Conservation (phyloP, 2,113 vertebrate genomes). For the Lynx canadensis region DNA sequence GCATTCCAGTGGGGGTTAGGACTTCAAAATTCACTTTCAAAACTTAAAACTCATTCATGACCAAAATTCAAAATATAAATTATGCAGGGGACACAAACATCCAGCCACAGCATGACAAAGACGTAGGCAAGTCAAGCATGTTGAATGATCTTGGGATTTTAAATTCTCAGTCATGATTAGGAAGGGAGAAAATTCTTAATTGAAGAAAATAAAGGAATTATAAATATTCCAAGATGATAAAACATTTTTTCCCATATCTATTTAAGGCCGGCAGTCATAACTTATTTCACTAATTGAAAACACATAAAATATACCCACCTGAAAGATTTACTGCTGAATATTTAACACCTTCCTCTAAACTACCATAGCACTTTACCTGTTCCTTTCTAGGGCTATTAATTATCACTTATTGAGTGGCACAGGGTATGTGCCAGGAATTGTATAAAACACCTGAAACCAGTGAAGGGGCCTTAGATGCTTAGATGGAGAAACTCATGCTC, state of each 20-base stretch:
- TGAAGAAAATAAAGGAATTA: neutral
- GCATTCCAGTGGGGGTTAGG: neutral
- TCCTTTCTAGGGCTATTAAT: neutral
- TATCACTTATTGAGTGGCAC: neutral
- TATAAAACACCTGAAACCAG: neutral
- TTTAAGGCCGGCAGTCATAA: neutral
- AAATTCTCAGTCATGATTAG: neutral
- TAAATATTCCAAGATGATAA: slow-evolving; percentile 26
- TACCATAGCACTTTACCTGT: neutral
- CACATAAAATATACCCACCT: neutral
- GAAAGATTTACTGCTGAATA: neutral
- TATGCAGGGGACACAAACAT: neutral
- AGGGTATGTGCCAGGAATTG: neutral
- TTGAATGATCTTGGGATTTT: neutral
- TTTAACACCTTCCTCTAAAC: neutral
- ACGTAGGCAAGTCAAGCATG: neutral
- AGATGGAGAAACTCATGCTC: neutral
- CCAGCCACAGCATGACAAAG: neutral
- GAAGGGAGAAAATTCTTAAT: neutral
- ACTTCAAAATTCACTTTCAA: neutral
- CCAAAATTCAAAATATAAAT: neutral
- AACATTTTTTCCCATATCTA: neutral
- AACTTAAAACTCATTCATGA: no score
- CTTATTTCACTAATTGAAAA: slow-evolving; percentile 16
- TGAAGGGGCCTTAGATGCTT: neutral